Percentiles rank a stretch among this genome's conserved stretches.
phyloP scores from a whole-genome alignment of 30 jellyfish, hydroid and myxozoan species.

The Cassiopea andromeda region DNA sequence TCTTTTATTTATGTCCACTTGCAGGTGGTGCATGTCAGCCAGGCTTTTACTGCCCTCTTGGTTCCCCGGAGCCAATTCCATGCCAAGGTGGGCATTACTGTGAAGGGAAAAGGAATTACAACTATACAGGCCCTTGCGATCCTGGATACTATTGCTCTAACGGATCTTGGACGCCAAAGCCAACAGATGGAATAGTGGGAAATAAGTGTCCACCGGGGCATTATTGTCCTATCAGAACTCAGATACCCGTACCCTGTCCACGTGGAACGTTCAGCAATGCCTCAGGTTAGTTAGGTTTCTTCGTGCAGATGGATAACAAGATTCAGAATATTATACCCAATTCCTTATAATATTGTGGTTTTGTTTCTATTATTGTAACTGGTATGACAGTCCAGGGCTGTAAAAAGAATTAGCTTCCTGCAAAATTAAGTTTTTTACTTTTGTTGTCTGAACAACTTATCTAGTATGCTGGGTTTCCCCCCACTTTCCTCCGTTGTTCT shows the following conservation, averaged over 20 bases:
- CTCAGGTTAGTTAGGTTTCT: slow-evolving; percentile 67
- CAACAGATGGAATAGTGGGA: slow-evolving; percentile 83
- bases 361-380: too few species aligned
- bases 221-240: slow-evolving; percentile 79
- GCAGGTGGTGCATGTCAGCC: slow-evolving; percentile 98
- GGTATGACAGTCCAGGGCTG: too few species aligned
- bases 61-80: slow-evolving; percentile 82
- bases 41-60: slow-evolving; percentile 93
- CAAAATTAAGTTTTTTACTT: too few species aligned
- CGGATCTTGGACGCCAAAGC: slow-evolving; percentile 85
- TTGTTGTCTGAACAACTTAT: too few species aligned
- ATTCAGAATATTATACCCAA: too few species aligned
- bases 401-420: too few species aligned
- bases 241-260: slow-evolving; percentile 83
- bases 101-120: slow-evolving; percentile 76
- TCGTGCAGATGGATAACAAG: too few species aligned
- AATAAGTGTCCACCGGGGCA: slow-evolving; percentile 90
- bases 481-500: too few species aligned
- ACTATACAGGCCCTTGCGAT: slow-evolving; percentile 85
- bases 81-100: slow-evolving; percentile 94
- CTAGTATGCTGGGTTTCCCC: too few species aligned
- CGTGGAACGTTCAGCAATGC: slow-evolving; percentile 86
- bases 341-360: too few species aligned
- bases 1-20: background rate
- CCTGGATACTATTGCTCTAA: slow-evolving; percentile 85